Percentiles rank a stretch among this genome's conserved stretches.
Evolutionary conservation across 2,888 invertebrate genomes (phyloP).

Genomic region (Chrysotoxum bicinctum): DNA sequence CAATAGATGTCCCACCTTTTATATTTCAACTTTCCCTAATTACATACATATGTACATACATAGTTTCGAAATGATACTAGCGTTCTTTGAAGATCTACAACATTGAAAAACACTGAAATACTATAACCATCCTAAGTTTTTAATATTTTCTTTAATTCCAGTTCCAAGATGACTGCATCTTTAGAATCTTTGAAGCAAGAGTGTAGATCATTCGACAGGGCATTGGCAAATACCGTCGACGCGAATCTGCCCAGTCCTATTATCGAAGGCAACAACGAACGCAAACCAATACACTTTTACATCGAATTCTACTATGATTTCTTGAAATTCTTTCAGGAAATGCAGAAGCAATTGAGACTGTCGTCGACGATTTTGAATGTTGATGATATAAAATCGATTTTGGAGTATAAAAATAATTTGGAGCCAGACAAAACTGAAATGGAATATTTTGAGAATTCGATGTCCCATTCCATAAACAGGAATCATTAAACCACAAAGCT

Average conservation of each 20-base stretch:
- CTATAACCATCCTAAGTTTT: too few relatives aligned
- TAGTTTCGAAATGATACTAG: too few relatives aligned
- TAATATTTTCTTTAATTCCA: not conserved
- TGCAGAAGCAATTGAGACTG: conserved; percentile 11
- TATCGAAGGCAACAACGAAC: conserved; percentile 27
- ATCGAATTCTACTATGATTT: conserved; percentile 52
- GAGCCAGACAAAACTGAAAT: conserved; percentile 4
- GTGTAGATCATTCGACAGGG: conserved; percentile 28
- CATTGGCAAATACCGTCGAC: conserved; percentile 19
- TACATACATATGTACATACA: too few relatives aligned
- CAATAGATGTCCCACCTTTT: too few relatives aligned
- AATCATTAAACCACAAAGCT: not conserved
- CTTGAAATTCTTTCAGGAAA: conserved; percentile 14
- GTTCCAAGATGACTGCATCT: conserved; percentile 22
- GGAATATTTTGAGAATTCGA: conserved; percentile 26
- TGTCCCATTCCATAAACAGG: not conserved
- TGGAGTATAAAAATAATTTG: conserved; percentile 45
- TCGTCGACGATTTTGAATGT: conserved; percentile 11
- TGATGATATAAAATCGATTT: conserved; percentile 41
- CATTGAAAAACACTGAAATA: too few relatives aligned
- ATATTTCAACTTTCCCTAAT: too few relatives aligned
- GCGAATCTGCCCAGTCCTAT: conserved; percentile 24
- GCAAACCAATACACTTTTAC: conserved; percentile 45
- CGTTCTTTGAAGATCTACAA: too few relatives aligned
- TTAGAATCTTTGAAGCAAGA: conserved; percentile 10